Percentiles rank a stretch among this genome's conserved stretches.
These are phyloP conservation scores for Gallinago media DNA, from an alignment of 2,113 vertebrate species.

Conservation along the genomic window DNA sequence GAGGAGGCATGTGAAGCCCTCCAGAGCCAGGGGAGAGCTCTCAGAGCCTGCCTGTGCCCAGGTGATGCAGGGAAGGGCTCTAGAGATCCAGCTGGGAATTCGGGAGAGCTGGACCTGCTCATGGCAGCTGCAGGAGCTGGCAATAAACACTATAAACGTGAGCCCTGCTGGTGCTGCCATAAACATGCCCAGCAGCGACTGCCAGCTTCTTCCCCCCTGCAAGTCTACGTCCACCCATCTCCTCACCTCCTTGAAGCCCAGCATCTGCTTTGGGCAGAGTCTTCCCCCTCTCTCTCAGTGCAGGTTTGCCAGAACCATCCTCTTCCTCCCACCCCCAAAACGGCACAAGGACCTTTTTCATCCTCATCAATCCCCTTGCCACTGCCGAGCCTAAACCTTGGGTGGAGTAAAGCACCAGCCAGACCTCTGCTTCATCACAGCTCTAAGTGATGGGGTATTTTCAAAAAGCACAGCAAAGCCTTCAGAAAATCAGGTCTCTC, in stretches of 20 bases:
- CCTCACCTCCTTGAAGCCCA: not conserved
- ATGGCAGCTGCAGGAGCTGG: not conserved
- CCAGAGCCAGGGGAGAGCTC: not conserved
- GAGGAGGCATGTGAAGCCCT: rapidly evolving
- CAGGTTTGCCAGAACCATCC: not conserved
- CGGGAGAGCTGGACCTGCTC: rapidly evolving
- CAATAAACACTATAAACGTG: not conserved
- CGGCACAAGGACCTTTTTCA: not conserved
- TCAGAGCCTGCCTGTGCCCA: rapidly evolving
- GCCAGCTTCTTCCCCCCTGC: rapidly evolving
- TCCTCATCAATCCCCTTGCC: not conserved
- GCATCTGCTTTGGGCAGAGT: rapidly evolving
- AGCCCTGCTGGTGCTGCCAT: not conserved
- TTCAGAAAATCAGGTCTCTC: not conserved
- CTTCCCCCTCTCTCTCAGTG: rapidly evolving
- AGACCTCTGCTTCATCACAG: not conserved
- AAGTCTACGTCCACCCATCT: rapidly evolving
- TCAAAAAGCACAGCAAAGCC: not conserved
- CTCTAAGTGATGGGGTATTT: rapidly evolving
- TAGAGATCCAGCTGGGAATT: not conserved
- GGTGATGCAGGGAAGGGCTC: not conserved
- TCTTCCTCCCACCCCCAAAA: not conserved
- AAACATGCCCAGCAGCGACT: not conserved
- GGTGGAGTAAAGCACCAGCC: not conserved
- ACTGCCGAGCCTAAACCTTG: not conserved